A percentile compares a stretch with the other conserved stretches of the same genome.
phyloP scores from a whole-genome alignment of 2,797 vertebrate species.

The Phaenicophaeus curvirostris region DNA sequence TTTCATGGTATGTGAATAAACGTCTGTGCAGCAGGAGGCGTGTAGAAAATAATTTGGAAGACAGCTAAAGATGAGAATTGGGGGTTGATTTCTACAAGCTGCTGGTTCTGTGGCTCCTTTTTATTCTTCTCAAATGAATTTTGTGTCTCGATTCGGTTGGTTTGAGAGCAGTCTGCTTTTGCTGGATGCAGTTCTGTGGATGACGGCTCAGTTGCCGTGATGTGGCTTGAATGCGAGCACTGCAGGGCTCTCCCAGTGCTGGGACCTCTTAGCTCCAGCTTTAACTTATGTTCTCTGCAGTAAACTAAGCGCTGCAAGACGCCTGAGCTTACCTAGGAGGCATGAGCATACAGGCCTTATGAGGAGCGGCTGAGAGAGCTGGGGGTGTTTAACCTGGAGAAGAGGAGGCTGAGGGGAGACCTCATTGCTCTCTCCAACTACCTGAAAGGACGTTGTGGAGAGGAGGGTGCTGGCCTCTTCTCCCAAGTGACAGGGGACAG shows the following conservation, averaged over 20 bases:
- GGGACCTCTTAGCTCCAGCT: neutral
- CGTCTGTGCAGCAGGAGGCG: neutral
- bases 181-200: neutral
- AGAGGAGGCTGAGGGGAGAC: too few relatives aligned
- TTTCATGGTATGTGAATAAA: rapidly evolving
- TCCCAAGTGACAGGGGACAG: too few relatives aligned
- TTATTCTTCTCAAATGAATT: neutral
- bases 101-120: neutral
- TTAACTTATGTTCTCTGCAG: too few relatives aligned
- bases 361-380: too few relatives aligned
- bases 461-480: too few relatives aligned
- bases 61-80: neutral
- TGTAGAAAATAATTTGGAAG: neutral
- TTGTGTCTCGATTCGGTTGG: neutral
- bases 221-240: rapidly evolving
- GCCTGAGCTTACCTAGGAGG: neutral
- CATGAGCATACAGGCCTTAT: rapidly evolving
- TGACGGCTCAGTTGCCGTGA: rapidly evolving
- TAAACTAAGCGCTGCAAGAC: too few relatives aligned
- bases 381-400: too few relatives aligned
- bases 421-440: too few relatives aligned
- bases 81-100: neutral
- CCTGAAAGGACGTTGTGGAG: too few relatives aligned
- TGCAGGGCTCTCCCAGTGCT: rapidly evolving
- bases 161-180: neutral